Base-by-base conservation (phyloP, 2,888 invertebrate genomes). In the Microplitis manilae region DNA sequence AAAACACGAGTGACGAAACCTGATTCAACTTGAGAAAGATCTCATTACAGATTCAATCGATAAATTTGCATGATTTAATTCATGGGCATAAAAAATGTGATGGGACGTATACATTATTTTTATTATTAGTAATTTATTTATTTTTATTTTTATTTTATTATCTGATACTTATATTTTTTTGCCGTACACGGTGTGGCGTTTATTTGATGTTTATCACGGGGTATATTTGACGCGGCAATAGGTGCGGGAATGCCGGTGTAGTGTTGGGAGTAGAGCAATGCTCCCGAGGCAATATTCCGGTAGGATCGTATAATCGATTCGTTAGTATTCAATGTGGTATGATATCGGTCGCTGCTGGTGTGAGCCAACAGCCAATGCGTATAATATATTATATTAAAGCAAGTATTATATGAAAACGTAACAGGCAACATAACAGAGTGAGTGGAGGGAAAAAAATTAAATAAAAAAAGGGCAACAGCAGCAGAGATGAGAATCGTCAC, bases 241-340 rank as follows among this genome's bases (percentile, higher is more conserved):
- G 30, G 17, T 50, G 50, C 38, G 62, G 38, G 71, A 62, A 61
- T 71, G 17, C 38, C 30, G 50, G 50, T 7, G 50, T 50, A 9
- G 50, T 7, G 50, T 50, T 50, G 50, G 50, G 50, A 50, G 50
- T 50, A 50, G 59, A 59, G 30, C 70, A 59, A 70, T 70, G 76
- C 68, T 68, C 72, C 68, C 74, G 77, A 70, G 74, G 39, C 77
- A 60, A 69, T 70, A 50, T 9, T 62, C 38, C 20, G n/a, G 30
- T 65, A 38, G 65, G 20, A 65, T 65, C 65, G 72, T 50, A 76
- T 79, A 79, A 76, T 81, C 79, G 74, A 78, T 77, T 79, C 75
- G 73, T 77, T 76, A 76, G 71, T 77, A 71, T 62, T 20, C 61
- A 62, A 40, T 65, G 62, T 20, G 59, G 20, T 70, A 50, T 70